These are phyloP conservation scores for Tipula vernalis DNA, from an alignment of 2,888 invertebrate species.

Conservation along the genomic window DNA sequence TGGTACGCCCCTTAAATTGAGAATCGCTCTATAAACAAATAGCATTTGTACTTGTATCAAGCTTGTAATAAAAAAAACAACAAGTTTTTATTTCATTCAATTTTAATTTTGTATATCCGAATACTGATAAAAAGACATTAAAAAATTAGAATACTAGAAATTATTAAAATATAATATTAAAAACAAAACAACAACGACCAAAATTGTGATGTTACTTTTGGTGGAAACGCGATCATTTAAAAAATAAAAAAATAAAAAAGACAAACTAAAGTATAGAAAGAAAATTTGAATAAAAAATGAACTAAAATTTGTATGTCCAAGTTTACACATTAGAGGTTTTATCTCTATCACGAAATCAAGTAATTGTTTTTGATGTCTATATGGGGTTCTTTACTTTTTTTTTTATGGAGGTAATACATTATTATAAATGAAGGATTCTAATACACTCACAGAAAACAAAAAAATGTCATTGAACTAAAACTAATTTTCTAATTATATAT, in stretches of 20 bases:
- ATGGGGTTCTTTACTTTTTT: slow-evolving; percentile 8
- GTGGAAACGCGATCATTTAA: slow-evolving; percentile 7
- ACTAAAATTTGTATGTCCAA: slow-evolving; percentile 5
- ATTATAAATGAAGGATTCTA: background rate
- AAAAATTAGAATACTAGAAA: background rate
- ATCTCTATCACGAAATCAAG: slow-evolving; percentile 13
- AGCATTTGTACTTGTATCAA: too few relatives aligned
- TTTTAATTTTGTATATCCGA: background rate
- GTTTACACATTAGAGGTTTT: slow-evolving; percentile 10
- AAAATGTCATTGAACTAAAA: background rate
- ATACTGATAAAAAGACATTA: background rate
- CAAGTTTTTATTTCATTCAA: too few relatives aligned
- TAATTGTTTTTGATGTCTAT: slow-evolving; percentile 9
- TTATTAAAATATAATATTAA: background rate
- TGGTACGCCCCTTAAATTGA: too few relatives aligned
- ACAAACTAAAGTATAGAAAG: background rate
- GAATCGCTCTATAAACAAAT: too few relatives aligned
- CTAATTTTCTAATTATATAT: background rate
- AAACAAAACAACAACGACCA: background rate
- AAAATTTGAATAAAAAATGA: slow-evolving; percentile 4
- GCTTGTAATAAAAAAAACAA: too few relatives aligned
- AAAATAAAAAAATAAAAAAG: background rate
- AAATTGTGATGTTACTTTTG: background rate
- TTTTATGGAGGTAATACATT: background rate
- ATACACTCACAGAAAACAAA: background rate